Base-by-base conservation (phyloP, 2,797 vertebrate species). In the Scarus forsteni region DNA sequence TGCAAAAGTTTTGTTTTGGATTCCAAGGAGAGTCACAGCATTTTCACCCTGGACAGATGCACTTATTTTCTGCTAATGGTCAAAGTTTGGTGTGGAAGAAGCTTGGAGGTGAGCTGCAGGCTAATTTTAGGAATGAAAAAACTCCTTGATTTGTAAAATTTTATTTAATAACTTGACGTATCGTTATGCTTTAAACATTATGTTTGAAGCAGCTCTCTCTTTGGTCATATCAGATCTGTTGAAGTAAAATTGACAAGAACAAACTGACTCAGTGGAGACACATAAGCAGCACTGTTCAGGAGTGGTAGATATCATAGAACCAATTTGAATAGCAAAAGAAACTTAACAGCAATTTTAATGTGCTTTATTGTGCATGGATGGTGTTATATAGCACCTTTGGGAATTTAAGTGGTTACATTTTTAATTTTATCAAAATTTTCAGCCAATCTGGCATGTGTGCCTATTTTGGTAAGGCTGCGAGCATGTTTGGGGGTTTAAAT, bases 51-150 rank as follows among this genome's bases (percentile, higher is more conserved):
- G 36, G 42, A 38, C 56, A 9, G 19, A 39, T 19, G 18, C 40
- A 44, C 15, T 56, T 34, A 5, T 63, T 68, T 34, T 13, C 14
- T 16, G 48, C 46, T 60, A 60, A 9, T 66, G 52, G 66, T 66
- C 53, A 75, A 56, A 65, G 49, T 54, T 13, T 15, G 52, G n/a
- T 52, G 57, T 58, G 53, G 11, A 60, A 74, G 57, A 34, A 7
- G 54, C 46, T 66, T 49, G 42, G 57, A 27, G 52, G 13, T 70
- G 71, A 62, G 66, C 45, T 65, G 40, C 46, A 70, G 59, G 57
- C 51, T 65, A 19, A 56, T 70, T 50, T 18, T 19, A 1, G 3
- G 59, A 54, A 27, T 27, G 27, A 55, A 66, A 38, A 64, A 43
- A 46, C 46, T 36, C 18, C 13, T 10, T 42, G 38, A 45, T 57